These are phyloP conservation scores for Xylocampa areola DNA, from an alignment of 2,888 invertebrate genomes.

Conservation along the genomic window DNA sequence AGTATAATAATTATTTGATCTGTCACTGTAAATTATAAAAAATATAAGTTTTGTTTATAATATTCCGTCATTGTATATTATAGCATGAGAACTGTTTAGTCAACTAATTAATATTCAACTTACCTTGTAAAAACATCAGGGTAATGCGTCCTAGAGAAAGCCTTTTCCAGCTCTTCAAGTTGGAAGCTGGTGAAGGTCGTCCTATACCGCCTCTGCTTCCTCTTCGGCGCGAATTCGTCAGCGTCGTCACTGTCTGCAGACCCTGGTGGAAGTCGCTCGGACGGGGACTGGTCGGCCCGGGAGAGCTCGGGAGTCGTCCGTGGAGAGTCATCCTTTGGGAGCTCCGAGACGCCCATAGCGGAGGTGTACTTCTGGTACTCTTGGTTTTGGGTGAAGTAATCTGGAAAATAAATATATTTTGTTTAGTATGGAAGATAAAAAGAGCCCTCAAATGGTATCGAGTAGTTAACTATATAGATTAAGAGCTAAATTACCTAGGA, in stretches of 20 bases:
- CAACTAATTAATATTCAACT: constrained; percentile 54
- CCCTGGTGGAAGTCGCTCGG: constrained; percentile 87
- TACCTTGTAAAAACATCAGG: constrained; percentile 99
- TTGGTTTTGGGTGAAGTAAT: constrained; percentile 80
- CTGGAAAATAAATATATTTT: constrained; percentile 69
- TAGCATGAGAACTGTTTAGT: too few relatives aligned
- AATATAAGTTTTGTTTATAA: too few relatives aligned
- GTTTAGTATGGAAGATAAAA: not conserved
- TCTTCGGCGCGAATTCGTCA: constrained; percentile 95
- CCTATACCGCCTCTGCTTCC: constrained; percentile 96
- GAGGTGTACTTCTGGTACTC: constrained; percentile 76
- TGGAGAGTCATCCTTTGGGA: constrained; percentile 81
- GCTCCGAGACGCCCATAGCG: constrained; percentile 82
- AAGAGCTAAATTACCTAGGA: too few relatives aligned
- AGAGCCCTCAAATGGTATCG: not conserved
- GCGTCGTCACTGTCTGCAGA: constrained; percentile 92
- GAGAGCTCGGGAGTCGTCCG: constrained; percentile 83
- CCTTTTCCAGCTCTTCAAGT: constrained; percentile 98
- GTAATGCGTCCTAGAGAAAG: constrained; percentile 99
- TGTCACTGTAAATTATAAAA: too few relatives aligned
- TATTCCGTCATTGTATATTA: too few relatives aligned
- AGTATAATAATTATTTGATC: too few relatives aligned
- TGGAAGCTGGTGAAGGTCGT: constrained; percentile 99
- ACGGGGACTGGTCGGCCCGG: constrained; percentile 81
- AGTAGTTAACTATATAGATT: too few relatives aligned